Percentiles rank a stretch among this genome's conserved stretches.
These are phyloP conservation scores for Vesta saturnalis DNA, from an alignment of 2,888 invertebrate genomes.

Conservation along the genomic window DNA sequence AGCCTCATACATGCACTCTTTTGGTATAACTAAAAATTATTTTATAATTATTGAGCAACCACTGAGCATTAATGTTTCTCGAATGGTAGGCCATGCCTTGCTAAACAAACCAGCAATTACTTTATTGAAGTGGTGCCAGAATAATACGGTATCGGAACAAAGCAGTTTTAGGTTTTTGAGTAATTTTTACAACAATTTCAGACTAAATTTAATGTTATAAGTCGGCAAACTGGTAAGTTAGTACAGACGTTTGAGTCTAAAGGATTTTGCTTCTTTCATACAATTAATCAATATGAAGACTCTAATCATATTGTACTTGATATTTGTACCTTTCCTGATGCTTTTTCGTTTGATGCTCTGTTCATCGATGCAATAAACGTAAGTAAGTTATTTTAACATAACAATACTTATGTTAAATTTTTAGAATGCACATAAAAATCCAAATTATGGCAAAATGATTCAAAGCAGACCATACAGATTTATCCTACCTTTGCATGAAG, in stretches of 20 bases:
- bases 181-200: background rate
- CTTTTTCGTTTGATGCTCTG: constrained; percentile 87
- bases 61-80: constrained; percentile 74
- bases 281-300: constrained; percentile 83
- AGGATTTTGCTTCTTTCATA: constrained; percentile 84
- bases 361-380: constrained; percentile 83
- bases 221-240: constrained; percentile 66
- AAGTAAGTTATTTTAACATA: constrained; percentile 28
- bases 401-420: too few species aligned
- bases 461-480: constrained; percentile 81
- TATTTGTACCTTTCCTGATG: constrained; percentile 84
- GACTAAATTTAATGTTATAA: constrained; percentile 64
- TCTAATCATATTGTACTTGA: constrained; percentile 76
- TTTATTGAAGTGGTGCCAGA: constrained; percentile 52
- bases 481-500: constrained; percentile 70
- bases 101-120: constrained; percentile 73
- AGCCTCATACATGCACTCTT: constrained; percentile 94
- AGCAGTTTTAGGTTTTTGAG: background rate
- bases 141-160: background rate
- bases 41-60: constrained; percentile 93
- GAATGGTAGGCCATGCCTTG: constrained; percentile 69
- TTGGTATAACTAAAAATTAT: constrained; percentile 84
- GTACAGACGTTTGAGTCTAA: constrained; percentile 69
- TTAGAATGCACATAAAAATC: constrained; percentile 80
- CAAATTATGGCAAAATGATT: constrained; percentile 83